Base-by-base conservation (phyloP, 2,113 vertebrate genomes). In the Eidolon helvum region DNA sequence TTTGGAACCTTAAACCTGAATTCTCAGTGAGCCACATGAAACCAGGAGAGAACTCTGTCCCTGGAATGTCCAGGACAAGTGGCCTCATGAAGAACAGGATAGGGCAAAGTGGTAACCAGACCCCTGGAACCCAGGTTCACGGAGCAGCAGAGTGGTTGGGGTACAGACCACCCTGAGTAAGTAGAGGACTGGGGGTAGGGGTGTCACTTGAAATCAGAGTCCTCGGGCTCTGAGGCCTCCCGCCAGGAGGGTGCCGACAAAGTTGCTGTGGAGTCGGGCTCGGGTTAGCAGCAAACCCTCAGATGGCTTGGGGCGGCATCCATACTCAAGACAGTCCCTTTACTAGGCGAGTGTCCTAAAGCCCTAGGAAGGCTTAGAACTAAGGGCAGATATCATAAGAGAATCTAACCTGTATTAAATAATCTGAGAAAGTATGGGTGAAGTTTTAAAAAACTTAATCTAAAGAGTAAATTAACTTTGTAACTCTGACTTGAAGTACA, bases 401-500 rank as follows among this genome's bases (percentile, higher is more conserved):
- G 57, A 40, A 30, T 84, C 22, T 16, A 40, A 38, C n/a, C 50
- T 61, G 26, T 63, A 22, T 65, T 40, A 88, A 65, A 33, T 90
- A 33, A 53, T 80, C 12, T 22, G 30, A 68, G 40, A 30, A 33
- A 40, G 7, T 45, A n/a, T 53, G 22, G 21, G 4, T 30, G 26
- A 72, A 26, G 38, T 22, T 86, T 53, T 38, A 11, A 43, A 83
- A 75, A 40, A 33, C 4, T 45, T 45, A 12, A 28, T 87, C 75
- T 83, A 8, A 91, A 69, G 28, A 55, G 33, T 26, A 30, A 66
- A 72, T 72, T 69, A 48, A 68, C 10, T 12, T 78, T 43, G 33
- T 35, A 6, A 65, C 71, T 87, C 57, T 77, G 19, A 87, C 82
- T 78, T 48, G 75, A 86, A 89, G 79, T 65, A 16, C 22, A 43